These are phyloP conservation scores for Neotragus pygmaeus DNA, from an alignment of 2,113 vertebrate species.

Conservation along the genomic window DNA sequence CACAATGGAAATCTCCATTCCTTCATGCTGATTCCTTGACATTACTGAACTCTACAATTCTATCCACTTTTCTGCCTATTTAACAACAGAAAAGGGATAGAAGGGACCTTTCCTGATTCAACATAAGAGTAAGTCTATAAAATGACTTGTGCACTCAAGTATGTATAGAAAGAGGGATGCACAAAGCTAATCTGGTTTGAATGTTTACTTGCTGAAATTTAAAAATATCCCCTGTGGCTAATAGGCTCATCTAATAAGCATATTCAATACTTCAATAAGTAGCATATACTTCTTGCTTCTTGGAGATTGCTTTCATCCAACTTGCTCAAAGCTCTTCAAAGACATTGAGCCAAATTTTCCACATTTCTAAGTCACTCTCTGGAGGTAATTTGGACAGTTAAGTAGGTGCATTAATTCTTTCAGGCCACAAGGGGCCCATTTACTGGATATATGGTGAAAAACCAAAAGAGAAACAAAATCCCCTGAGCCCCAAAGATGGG, in stretches of 20 bases:
- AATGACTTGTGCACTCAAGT: neutral
- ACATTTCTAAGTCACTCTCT: constrained; percentile 19
- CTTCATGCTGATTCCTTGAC: neutral
- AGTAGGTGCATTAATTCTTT: constrained; percentile 21
- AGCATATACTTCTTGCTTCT: constrained; percentile 1
- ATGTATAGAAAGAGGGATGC: neutral
- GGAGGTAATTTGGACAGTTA: constrained; percentile 6
- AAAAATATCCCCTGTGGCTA: neutral
- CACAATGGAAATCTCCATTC: neutral
- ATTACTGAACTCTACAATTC: neutral
- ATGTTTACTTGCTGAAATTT: constrained; percentile 19
- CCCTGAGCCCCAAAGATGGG: neutral
- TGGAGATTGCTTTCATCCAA: neutral
- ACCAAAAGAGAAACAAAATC: neutral
- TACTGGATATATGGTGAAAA: constrained; percentile 7
- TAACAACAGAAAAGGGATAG: neutral
- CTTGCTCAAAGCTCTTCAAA: constrained; percentile 46
- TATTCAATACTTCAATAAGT: constrained; percentile 15
- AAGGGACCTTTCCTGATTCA: neutral
- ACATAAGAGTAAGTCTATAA: neutral
- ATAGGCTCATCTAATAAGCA: constrained; percentile 24
- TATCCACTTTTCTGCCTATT: neutral
- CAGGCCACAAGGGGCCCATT: neutral
- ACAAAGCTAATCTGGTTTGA: neutral
- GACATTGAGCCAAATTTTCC: neutral